Percentiles rank a stretch among this genome's conserved stretches.
phyloP scores from a whole-genome alignment of 1,140 invertebrate species.

The Anagrus nilaparvatae region DNA sequence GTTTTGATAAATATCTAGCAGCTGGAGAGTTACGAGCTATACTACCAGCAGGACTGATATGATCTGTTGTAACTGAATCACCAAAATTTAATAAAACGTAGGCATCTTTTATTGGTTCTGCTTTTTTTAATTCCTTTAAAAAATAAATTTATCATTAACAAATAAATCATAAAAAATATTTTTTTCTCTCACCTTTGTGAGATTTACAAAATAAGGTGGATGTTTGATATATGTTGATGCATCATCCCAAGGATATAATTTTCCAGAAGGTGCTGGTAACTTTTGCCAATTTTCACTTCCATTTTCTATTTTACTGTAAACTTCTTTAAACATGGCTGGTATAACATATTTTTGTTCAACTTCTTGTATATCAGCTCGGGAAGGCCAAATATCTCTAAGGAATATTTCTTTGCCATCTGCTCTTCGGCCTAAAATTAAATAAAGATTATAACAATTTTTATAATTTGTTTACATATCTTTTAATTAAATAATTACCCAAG shows the following conservation, averaged over 20 bases:
- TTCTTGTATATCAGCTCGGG: constrained; percentile 76
- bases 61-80: constrained; percentile 96
- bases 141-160: background rate
- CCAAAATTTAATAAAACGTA: constrained; percentile 78
- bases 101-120: constrained; percentile 53
- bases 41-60: constrained; percentile 96
- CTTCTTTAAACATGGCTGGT: constrained; percentile 94
- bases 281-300: constrained; percentile 82
- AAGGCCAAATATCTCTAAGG: constrained; percentile 92
- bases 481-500: constrained; percentile 49
- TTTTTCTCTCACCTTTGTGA: constrained; percentile 51
- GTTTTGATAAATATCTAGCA: constrained; percentile 70
- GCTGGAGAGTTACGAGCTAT: constrained; percentile 92
- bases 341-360: constrained; percentile 87
- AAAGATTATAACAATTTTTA: background rate
- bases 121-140: constrained; percentile 44
- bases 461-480: background rate
- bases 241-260: constrained; percentile 86
- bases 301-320: constrained; percentile 75
- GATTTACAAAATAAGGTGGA: constrained; percentile 92
- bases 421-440: constrained; percentile 46
- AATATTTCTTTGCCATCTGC: constrained; percentile 66
- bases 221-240: constrained; percentile 92
- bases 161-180: background rate
- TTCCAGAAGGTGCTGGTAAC: constrained; percentile 66